These are phyloP conservation scores for Ramphastos sulfuratus DNA, from an alignment of 2,113 vertebrate genomes.

Conservation along the genomic window DNA sequence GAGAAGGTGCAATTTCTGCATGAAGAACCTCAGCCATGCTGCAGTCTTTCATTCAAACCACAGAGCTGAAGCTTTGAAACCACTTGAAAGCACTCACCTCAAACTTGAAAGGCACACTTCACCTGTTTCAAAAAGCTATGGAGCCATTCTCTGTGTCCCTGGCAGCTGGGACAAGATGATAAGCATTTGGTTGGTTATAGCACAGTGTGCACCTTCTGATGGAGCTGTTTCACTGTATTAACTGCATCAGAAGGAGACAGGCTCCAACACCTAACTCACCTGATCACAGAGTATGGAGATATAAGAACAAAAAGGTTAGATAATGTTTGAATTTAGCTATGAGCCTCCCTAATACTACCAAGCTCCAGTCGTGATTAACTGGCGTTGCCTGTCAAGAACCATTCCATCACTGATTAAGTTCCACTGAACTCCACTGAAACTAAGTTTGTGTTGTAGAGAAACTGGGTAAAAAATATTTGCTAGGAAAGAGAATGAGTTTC, in stretches of 20 bases:
- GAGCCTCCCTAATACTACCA: background rate
- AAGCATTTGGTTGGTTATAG: background rate
- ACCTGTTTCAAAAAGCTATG: background rate
- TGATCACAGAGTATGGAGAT: background rate
- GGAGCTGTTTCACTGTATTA: background rate
- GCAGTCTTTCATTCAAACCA: background rate
- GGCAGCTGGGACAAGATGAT: background rate
- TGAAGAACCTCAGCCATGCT: background rate
- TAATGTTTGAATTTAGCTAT: background rate
- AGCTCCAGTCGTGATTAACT: background rate
- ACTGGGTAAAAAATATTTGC: background rate
- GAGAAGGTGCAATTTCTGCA: background rate
- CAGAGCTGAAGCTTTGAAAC: background rate
- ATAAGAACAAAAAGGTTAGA: background rate
- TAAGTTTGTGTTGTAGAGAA: background rate
- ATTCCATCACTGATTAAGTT: background rate
- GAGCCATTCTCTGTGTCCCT: background rate
- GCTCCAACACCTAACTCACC: background rate
- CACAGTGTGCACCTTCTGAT: background rate
- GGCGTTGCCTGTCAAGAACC: background rate
- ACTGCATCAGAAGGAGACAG: background rate
- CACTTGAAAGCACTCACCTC: background rate
- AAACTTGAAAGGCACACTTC: background rate
- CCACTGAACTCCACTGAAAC: background rate
- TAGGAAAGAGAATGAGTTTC: background rate